Base-by-base conservation (phyloP, 2,797 vertebrate genomes). In the Brachyalestes nurse region DNA sequence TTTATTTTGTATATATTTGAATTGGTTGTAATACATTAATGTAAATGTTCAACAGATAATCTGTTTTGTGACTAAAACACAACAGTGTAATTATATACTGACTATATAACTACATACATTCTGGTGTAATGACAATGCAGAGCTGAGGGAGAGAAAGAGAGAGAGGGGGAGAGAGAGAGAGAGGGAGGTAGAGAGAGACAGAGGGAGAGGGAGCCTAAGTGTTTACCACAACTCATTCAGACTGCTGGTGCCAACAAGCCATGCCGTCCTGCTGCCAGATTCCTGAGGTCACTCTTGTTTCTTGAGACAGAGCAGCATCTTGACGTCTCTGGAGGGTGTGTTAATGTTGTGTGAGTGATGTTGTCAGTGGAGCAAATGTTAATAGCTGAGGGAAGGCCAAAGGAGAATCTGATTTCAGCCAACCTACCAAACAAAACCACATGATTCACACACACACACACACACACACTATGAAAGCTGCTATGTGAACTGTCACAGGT, bases 271-370 rank as follows among this genome's bases (percentile, higher is more conserved):
- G 79, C 91, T 85, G 91, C 90, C 64, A 91, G 84, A 93, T 94
- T 91, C 90, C 87, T 86, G 57, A 84, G 85, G 81, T 77, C 79
- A 90, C 88, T 92, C 77, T 2, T 40, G 79, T 93, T 91, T 89
- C 90, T 90, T 83, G 34, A 88, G 87, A 91, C 82, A 91, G 73
- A 85, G 66, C 82, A 77, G 38, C 72, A 83, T 90, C 88, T 83
- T 77, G 67, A 5, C 87, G 88, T 84, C 83, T 84, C 88, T 85
- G 84, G 86, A 64, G 42, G 55, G 55, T 80, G 73, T 74, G 81
- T 58, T 82, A 87, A 82, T 81, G 75, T 49, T 74, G 74, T 65
- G 69, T 67, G 53, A 67, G 75, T 57, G 79, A 81, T 79, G 78
- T 61, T 73, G 45, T 84, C 51, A 58, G 55, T 70, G 71, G 67